Percentiles rank a stretch among this genome's conserved stretches.
These are phyloP conservation scores for Cosmorhoe ocellata DNA, from an alignment of 2,888 invertebrate genomes.

Conservation along the genomic window DNA sequence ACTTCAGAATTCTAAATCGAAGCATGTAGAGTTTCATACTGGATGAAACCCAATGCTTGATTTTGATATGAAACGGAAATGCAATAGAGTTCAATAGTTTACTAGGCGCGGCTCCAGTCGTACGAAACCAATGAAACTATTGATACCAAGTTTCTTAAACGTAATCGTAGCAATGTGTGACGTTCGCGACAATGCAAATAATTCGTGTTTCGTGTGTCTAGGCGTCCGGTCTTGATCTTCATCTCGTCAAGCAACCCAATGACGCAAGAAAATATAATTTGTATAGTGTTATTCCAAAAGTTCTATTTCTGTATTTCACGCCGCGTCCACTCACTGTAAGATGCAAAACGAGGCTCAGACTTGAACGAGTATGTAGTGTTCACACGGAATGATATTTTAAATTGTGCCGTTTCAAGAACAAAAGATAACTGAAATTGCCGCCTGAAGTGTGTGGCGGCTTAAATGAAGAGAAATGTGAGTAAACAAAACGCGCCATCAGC, in stretches of 20 bases:
- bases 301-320: slow-evolving; percentile 75
- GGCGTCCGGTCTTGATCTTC: slow-evolving; percentile 69
- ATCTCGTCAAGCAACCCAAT: slow-evolving; percentile 61
- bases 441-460: slow-evolving; percentile 44
- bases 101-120: slow-evolving; percentile 22
- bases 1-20: too few relatives aligned
- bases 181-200: slow-evolving; percentile 24
- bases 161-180: slow-evolving; percentile 11
- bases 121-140: slow-evolving; percentile 26
- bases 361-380: slow-evolving; percentile 62
- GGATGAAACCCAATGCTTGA: slow-evolving; percentile 13
- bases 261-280: slow-evolving; percentile 78
- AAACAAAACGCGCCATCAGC: slow-evolving; percentile 30
- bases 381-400: slow-evolving; percentile 47
- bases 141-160: slow-evolving; percentile 10
- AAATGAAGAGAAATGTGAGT: slow-evolving; percentile 80
- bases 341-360: slow-evolving; percentile 61
- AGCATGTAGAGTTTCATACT: too few relatives aligned
- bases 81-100: slow-evolving; percentile 20
- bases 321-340: slow-evolving; percentile 63
- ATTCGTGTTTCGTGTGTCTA: slow-evolving; percentile 31
- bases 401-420: slow-evolving; percentile 47
- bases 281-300: slow-evolving; percentile 79
- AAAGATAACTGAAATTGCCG: slow-evolving; percentile 34
- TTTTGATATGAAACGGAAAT: slow-evolving; percentile 27